Evolutionary conservation across 2,113 vertebrate genomes (phyloP), one percentile per base, ranked within the genome.

Genomic region (Neolamprologus caudopunctatus): DNA sequence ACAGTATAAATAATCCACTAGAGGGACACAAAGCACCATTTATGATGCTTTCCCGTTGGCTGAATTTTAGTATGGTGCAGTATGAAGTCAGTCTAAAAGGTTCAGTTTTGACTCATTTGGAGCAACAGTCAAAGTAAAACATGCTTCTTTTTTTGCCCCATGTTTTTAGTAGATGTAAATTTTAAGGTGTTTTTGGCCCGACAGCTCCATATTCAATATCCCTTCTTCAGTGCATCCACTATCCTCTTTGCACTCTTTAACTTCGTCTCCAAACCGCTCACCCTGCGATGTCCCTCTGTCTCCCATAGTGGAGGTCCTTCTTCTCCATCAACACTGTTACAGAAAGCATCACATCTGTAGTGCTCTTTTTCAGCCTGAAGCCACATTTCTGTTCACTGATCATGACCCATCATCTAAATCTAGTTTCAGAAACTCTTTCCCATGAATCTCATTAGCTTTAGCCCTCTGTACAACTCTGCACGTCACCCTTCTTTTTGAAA

Each of bases 11-110:
- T 12, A 1, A 19, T 86, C 91, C 94, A 89, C 88, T 84, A 92
- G 93, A 86, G 90, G 86, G 93, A 63, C 86, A 90, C 63, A 91
- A 55, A 90, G 40, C 17, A 82, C n/a, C 6, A 87, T 58, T 73
- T 84, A 82, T 91, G 24, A 68, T 51, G 54, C 16, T 61, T 47
- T 81, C 26, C 24, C 9, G 51, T 57, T 28, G 5, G 21, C 53
- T 40, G 79, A 54, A 35, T 54, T 35, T 14, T n/a, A 54, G 16
- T 53, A 80, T 21, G 51, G 78, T 55, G 51, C 51, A 54, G 31
- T n/a, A 45, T 73, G 68, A 45, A 73, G 9, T 47, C 21, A 47
- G 68, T 26, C 14, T 73, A 26, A 73, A 45, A 47, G 45, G 17
- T n/a, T 78, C 45, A n/a, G 28, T 78, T 51, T 78, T 31, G 26